Evolutionary conservation across 1,140 invertebrate species (phyloP).

Genomic region (Drosophila sucinea): DNA sequence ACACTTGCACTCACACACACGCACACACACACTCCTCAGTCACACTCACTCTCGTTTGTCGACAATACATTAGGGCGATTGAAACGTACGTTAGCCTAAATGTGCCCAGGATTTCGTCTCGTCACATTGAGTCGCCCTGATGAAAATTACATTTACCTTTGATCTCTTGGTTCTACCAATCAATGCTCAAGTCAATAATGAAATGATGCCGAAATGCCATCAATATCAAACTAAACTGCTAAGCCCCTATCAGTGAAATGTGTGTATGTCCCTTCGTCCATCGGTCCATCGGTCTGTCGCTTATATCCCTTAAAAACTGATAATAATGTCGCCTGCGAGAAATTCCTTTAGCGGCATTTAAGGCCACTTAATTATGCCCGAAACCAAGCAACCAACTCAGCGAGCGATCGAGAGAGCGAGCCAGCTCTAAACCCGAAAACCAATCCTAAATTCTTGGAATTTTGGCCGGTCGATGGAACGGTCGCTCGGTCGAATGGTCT

Average conservation of each 20-base stretch:
- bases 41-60: conserved; percentile 36
- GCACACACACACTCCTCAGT: background rate
- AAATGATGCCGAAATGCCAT: conserved; percentile 41
- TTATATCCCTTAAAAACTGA: conserved; percentile 56
- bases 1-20: too few species aligned
- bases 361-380: conserved; percentile 78
- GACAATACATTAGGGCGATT: conserved; percentile 18
- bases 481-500: background rate
- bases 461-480: conserved; percentile 34
- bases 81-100: too few species aligned
- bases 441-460: conserved; percentile 79
- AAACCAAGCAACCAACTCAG: background rate
- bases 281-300: background rate
- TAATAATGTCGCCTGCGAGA: conserved; percentile 80
- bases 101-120: too few species aligned
- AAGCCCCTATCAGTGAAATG: conserved; percentile 43
- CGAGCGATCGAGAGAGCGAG: background rate
- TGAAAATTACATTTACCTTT: conserved; percentile 41
- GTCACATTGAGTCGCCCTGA: background rate
- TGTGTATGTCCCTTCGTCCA: conserved; percentile 20
- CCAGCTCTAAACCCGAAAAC: conserved; percentile 13
- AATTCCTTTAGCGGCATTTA: conserved; percentile 81
- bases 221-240: conserved; percentile 33
- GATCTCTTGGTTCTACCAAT: conserved; percentile 12
- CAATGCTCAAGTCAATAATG: conserved; percentile 47